phyloP scores from a whole-genome alignment of 2,888 invertebrate species.

The Heliconius ethilla region DNA sequence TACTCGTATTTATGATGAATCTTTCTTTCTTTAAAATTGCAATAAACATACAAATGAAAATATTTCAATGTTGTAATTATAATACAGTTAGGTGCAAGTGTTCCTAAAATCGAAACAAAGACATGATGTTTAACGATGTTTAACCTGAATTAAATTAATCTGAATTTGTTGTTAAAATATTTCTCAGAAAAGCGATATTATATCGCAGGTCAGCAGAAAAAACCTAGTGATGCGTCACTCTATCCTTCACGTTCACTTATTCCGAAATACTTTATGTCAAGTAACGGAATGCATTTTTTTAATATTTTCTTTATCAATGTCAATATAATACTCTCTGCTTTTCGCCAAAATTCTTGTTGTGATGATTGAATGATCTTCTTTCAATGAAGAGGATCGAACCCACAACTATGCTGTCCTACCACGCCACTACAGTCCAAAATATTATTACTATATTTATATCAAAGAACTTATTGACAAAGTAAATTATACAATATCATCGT shows the following conservation, averaged over 20 bases:
- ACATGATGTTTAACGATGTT: too few species aligned
- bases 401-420: not conserved
- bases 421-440: not conserved
- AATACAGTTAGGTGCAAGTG: not conserved
- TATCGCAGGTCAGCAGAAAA: not conserved
- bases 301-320: too few species aligned
- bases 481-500: conserved; percentile 14
- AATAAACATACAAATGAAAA: not conserved
- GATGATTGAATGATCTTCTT: not conserved
- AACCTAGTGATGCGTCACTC: not conserved
- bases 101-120: not conserved
- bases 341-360: too few species aligned
- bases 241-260: not conserved
- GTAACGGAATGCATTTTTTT: not conserved
- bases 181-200: not conserved
- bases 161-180: not conserved
- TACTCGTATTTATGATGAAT: not conserved
- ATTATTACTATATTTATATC: not conserved
- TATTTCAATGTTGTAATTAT: not conserved
- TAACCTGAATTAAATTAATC: not conserved
- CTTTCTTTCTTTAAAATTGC: not conserved
- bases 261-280: not conserved
- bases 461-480: not conserved
- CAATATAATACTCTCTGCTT: too few species aligned
- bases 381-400: not conserved